phyloP scores from a whole-genome alignment of 2,113 vertebrate genomes.

The Daubentonia madagascariensis region DNA sequence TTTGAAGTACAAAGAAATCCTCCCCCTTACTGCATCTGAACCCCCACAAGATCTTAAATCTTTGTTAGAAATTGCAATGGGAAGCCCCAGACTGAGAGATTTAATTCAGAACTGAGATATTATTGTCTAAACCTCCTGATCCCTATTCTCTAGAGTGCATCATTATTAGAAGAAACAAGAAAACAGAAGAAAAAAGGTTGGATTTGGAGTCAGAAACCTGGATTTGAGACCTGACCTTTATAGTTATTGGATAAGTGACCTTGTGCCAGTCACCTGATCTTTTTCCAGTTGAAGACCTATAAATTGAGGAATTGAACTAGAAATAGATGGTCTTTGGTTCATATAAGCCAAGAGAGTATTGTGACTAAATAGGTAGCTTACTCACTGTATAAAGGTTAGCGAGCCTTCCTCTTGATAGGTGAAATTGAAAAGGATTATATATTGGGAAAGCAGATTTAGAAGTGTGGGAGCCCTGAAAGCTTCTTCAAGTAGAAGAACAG shows the following conservation, averaged over 20 bases:
- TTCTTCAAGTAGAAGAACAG: neutral
- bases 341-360: neutral
- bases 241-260: conserved; percentile 45
- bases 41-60: neutral
- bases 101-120: neutral
- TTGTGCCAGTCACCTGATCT: neutral
- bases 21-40: neutral
- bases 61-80: neutral
- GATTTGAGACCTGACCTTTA: conserved; percentile 42
- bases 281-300: neutral
- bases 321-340: conserved; percentile 26
- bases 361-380: neutral
- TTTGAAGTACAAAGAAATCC: neutral
- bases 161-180: neutral
- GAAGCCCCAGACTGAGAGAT: neutral
- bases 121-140: neutral
- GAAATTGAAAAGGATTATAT: conserved; percentile 37
- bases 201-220: conserved; percentile 35
- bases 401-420: neutral
- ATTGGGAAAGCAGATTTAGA: conserved; percentile 23
- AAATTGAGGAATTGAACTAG: neutral
- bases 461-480: neutral
- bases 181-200: neutral
- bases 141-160: neutral
- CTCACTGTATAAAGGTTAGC: conserved; percentile 25